Evolutionary conservation across 2,113 vertebrate species (phyloP).

Genomic region (Limanda limanda): DNA sequence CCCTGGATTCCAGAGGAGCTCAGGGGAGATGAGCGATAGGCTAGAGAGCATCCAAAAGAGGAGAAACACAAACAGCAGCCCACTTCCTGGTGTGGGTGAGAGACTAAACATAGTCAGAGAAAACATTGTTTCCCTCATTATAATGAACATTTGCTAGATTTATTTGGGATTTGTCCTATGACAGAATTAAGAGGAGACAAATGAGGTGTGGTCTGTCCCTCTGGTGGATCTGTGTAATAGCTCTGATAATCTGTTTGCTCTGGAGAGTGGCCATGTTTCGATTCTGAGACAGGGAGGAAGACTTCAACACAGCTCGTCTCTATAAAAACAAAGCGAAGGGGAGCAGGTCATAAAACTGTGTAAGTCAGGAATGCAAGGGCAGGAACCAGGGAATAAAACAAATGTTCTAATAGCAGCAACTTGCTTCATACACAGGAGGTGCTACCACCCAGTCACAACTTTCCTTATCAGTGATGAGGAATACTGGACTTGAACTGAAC

Average conservation of each 20-base stretch:
- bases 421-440: constrained; percentile 16
- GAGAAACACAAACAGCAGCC: constrained; percentile 53
- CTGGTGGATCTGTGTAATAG: background rate
- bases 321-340: constrained; percentile 33
- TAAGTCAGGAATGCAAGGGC: constrained; percentile 40
- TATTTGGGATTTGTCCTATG: background rate
- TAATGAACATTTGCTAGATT: constrained; percentile 28
- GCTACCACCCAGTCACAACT: background rate
- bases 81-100: constrained; percentile 50
- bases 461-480: too few relatives aligned
- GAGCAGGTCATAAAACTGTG: constrained; percentile 48
- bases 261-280: constrained; percentile 25
- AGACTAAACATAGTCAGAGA: constrained; percentile 49
- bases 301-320: constrained; percentile 14
- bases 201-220: background rate
- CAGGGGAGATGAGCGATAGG: constrained; percentile 58
- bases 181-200: background rate
- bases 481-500: too few relatives aligned
- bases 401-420: background rate
- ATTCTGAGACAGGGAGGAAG: constrained; percentile 40
- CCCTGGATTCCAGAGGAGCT: constrained; percentile 69
- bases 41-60: constrained; percentile 46
- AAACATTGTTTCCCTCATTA: constrained; percentile 50
- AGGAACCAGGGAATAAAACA: constrained; percentile 30
- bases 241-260: constrained; percentile 2